Percentiles rank a stretch among this genome's conserved stretches.
phyloP scores from a whole-genome alignment of 1,140 invertebrate genomes.

The Orussus abietinus region DNA sequence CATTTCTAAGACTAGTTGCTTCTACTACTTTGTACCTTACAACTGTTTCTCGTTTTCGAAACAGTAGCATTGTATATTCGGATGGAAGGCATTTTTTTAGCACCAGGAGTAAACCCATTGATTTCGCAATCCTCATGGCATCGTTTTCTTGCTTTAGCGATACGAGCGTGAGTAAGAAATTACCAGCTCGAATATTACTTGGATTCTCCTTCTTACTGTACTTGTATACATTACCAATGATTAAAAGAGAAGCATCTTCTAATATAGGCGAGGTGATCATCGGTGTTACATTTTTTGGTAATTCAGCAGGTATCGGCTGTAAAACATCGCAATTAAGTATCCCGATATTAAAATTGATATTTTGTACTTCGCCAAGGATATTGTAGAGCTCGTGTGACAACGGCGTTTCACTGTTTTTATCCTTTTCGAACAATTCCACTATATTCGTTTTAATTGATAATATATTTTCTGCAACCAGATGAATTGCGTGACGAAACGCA shows the following conservation, averaged over 20 bases:
- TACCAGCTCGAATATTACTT: conserved; percentile 34
- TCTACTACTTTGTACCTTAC: conserved; percentile 26
- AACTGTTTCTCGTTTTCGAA: conserved; percentile 25
- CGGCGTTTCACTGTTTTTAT: no score
- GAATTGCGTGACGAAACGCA: conserved; percentile 56
- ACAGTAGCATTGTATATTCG: conserved; percentile 29
- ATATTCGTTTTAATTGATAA: conserved; percentile 63
- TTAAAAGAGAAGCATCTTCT: conserved; percentile 55
- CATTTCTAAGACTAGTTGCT: conserved; percentile 23
- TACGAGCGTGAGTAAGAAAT: conserved; percentile 44
- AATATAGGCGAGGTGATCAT: no score
- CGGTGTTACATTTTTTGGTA: no score
- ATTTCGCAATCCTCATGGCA: conserved; percentile 22
- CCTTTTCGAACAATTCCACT: conserved; percentile 59
- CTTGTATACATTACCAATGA: conserved; percentile 37
- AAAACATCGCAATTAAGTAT: no score
- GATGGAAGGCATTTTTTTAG: conserved; percentile 24
- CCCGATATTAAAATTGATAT: no score
- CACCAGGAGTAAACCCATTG: conserved; percentile 27
- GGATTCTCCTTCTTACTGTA: conserved; percentile 20
- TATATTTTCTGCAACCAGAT: conserved; percentile 74
- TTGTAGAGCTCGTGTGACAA: no score
- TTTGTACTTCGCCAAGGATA: no score
- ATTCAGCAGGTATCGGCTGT: no score
- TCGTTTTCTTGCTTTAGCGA: conserved; percentile 14